Conservation (phyloP, 2,888 invertebrate species). For the Rhyacophila evoluta region DNA sequence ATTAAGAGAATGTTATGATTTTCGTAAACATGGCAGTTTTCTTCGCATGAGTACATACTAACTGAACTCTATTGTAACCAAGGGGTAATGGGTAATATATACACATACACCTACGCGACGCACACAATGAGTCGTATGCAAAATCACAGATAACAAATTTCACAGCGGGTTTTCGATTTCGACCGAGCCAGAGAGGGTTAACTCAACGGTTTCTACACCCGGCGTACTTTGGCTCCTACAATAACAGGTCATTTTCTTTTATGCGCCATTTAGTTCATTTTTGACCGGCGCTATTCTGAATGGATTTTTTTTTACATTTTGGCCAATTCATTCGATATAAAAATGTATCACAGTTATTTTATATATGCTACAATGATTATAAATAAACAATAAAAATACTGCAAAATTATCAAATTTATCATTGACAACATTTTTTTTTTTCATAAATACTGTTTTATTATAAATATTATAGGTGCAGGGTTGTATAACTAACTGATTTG, state of each 20-base stretch:
- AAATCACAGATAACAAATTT: slow-evolving; percentile 52
- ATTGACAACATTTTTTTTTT: no score
- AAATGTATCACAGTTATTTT: no score
- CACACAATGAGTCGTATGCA: slow-evolving; percentile 40
- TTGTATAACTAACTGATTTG: no score
- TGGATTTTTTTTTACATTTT: neutral
- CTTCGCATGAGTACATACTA: slow-evolving; percentile 1
- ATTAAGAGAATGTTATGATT: no score
- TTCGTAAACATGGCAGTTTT: neutral
- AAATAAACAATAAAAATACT: no score
- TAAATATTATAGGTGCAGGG: no score
- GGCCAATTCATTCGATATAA: neutral
- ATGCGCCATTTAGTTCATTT: slow-evolving; percentile 28
- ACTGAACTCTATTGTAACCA: neutral
- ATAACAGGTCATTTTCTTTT: slow-evolving; percentile 40
- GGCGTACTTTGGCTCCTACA: neutral
- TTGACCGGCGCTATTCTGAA: neutral
- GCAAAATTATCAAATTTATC: no score
- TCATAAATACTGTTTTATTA: no score
- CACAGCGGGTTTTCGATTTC: slow-evolving; percentile 38
- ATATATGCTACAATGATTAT: no score
- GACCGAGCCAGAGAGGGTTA: slow-evolving; percentile 17
- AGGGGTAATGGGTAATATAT: neutral
- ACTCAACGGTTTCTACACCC: slow-evolving; percentile 1
- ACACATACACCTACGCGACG: neutral